Conservation (phyloP, 2,113 vertebrate genomes). For the Castor canadensis region DNA sequence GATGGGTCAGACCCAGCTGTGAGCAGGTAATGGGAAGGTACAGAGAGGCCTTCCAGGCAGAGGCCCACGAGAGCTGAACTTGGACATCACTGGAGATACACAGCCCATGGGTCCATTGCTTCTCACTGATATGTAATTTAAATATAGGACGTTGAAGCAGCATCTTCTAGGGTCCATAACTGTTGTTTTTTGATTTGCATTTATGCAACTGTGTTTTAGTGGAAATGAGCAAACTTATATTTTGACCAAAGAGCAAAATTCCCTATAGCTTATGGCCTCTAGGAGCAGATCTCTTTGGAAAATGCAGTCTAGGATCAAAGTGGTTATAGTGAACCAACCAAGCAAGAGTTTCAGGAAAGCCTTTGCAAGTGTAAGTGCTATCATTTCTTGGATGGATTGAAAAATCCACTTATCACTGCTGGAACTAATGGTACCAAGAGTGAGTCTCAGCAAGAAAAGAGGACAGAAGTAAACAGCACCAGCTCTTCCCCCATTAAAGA, state of each 20-base stretch:
- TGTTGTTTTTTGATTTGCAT: background rate
- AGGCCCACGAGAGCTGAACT: background rate
- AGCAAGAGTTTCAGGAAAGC: background rate
- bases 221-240: background rate
- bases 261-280: background rate
- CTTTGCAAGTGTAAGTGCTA: background rate
- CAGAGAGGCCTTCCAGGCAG: too few species aligned
- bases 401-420: background rate
- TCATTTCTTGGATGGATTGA: background rate
- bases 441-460: too few species aligned
- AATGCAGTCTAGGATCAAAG: background rate
- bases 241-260: background rate
- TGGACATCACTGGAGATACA: too few species aligned
- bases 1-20: background rate
- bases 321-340: background rate
- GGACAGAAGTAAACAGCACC: background rate
- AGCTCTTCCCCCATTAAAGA: background rate
- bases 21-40: too few species aligned
- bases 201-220: background rate
- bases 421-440: background rate
- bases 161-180: background rate
- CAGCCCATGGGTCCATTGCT: fast-evolving
- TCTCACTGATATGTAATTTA: background rate
- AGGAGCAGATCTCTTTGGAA: constrained; percentile 1
- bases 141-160: background rate